Percentiles rank a stretch among this genome's conserved stretches.
Conservation (phyloP, 1,140 invertebrate genomes). For the Pseudomyrmex concolor region DNA sequence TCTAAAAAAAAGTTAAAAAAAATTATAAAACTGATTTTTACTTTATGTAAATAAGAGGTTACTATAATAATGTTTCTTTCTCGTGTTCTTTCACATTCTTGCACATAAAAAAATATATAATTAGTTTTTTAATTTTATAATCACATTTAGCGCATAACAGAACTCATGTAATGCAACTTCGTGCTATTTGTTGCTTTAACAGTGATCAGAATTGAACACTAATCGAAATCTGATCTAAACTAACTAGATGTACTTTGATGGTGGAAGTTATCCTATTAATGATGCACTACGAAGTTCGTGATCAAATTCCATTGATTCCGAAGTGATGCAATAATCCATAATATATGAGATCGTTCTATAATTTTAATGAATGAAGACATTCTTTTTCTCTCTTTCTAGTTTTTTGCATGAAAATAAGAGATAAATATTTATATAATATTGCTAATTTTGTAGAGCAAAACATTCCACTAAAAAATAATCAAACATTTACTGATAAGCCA, state of each 20-base stretch:
- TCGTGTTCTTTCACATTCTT: neutral
- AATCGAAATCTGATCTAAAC: constrained; percentile 45
- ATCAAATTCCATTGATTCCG: constrained; percentile 35
- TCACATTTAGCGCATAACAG: neutral
- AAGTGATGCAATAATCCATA: constrained; percentile 5
- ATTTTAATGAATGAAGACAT: constrained; percentile 35
- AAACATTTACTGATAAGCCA: neutral
- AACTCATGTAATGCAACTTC: constrained; percentile 27
- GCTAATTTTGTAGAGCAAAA: neutral
- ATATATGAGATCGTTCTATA: constrained; percentile 18
- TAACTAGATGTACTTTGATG: constrained; percentile 55
- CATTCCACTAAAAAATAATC: neutral
- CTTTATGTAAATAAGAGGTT: neutral
- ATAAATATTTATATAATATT: neutral
- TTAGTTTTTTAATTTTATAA: neutral
- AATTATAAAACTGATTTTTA: neutral
- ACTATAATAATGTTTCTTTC: neutral
- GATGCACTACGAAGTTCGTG: constrained; percentile 43
- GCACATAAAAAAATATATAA: neutral
- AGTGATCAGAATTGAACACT: constrained; percentile 45
- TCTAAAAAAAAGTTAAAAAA: neutral
- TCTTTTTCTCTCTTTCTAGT: neutral
- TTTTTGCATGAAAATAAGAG: neutral
- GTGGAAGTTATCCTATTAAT: constrained; percentile 55
- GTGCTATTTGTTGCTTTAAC: constrained; percentile 42